Percentiles rank a stretch among this genome's conserved stretches.
phyloP scores from a whole-genome alignment of 2,113 vertebrate genomes.

The Dasyurus viverrinus region DNA sequence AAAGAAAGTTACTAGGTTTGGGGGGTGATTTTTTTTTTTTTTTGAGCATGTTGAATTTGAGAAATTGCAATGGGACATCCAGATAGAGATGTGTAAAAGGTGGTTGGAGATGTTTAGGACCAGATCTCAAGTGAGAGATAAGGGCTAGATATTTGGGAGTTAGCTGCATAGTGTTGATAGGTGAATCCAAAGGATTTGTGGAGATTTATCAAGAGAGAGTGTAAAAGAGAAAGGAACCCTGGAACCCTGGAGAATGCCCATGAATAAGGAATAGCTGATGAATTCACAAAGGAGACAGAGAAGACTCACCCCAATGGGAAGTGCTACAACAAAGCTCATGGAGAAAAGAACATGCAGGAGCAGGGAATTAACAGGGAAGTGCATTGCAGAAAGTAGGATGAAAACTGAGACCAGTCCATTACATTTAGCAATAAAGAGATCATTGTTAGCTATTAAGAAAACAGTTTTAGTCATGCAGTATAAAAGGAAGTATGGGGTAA shows the following conservation, averaged over 20 bases:
- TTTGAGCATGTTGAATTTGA: neutral
- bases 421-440: neutral
- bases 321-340: neutral
- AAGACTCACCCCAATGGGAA: neutral
- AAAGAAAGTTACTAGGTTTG: neutral
- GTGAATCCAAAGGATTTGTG: neutral
- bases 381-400: neutral
- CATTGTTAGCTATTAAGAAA: neutral
- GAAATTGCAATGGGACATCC: neutral
- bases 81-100: neutral
- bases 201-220: neutral
- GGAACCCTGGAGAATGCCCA: neutral
- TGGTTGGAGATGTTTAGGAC: neutral
- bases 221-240: neutral
- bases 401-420: neutral
- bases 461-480: neutral
- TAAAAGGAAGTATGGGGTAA: neutral
- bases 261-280: neutral
- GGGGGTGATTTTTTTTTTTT: neutral
- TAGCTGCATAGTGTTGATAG: neutral
- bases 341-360: neutral
- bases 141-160: neutral
- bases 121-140: neutral
- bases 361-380: neutral
- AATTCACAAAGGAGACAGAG: neutral